Base-by-base conservation (phyloP, 2,888 invertebrate species). In the Cistogaster globosa region DNA sequence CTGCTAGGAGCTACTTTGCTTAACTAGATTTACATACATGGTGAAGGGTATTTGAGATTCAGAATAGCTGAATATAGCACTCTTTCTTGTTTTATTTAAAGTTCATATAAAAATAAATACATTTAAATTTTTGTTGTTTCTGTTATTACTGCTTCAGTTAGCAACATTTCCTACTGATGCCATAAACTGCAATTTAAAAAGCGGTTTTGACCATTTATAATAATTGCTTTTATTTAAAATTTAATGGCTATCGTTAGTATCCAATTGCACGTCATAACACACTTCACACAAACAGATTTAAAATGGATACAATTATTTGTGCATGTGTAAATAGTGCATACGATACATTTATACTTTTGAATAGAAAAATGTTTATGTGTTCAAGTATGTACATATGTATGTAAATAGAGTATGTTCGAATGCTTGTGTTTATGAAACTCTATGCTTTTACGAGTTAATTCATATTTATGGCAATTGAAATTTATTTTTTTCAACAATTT, bases 141-240 rank as follows among this genome's bases (percentile, higher is more conserved):
- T 63, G 51, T n/a, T 55, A 67, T 42, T 67, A 48, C 51, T 53
- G 48, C 51, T 71, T 57, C 42, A 42, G 42, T n/a, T n/a, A 16
- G 84, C 75, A 76, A 62, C 65, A 68, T 65, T 75, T 38, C 51
- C 77, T 69, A 62, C 77, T 62, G 85, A 78, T 79, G 75, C 75
- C 85, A 62, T 85, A 79, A 83, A 80, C 74, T 75, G 76, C 76
- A 86, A 87, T 84, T 74, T 78, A 86, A 89, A 91, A 90, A 89
- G 88, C 88, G 87, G 87, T 88, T 88, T 88, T 88, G 87, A 84
- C 89, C 91, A 90, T 92, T 90, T 91, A 91, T 91, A 89, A 90
- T 90, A 90, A 92, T 91, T 91, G 90, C 89, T 89, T 87, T 89
- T 91, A 90, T 90, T 92, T 90, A 91, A 91, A 89, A 90, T 90